These are phyloP conservation scores for Porphyrio hochstetteri DNA, from an alignment of 2,113 vertebrate genomes.

Conservation along the genomic window DNA sequence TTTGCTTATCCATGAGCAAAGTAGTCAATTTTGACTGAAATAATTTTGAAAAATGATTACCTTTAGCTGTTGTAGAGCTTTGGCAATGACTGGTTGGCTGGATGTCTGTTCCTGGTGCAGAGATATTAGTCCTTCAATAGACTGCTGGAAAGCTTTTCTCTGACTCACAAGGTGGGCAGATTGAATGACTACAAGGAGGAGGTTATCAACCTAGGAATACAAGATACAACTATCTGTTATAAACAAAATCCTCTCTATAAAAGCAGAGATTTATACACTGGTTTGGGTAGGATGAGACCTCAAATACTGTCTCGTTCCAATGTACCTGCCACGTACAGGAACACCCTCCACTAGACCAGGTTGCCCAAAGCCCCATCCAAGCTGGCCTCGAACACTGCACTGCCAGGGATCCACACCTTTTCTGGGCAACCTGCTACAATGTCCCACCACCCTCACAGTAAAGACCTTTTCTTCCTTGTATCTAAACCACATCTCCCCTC, in stretches of 20 bases:
- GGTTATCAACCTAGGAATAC: constrained; percentile 86
- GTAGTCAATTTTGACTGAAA: not conserved
- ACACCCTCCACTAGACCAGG: too few species aligned
- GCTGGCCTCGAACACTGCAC: too few species aligned
- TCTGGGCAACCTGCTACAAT: too few species aligned
- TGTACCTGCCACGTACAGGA: too few species aligned
- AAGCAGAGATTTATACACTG: not conserved
- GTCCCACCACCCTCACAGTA: too few species aligned
- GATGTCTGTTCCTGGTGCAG: constrained; percentile 94
- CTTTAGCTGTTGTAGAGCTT: constrained; percentile 94
- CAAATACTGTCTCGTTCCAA: too few species aligned
- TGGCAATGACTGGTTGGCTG: constrained; percentile 91
- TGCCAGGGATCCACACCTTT: too few species aligned
- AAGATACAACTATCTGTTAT: not conserved
- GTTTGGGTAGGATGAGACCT: too few species aligned
- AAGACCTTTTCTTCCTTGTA: too few species aligned
- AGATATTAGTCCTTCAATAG: constrained; percentile 86
- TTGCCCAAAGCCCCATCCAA: too few species aligned
- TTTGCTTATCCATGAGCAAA: not conserved
- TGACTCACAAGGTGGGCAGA: constrained; percentile 89
- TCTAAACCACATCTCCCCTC: too few species aligned
- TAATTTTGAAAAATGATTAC: constrained; percentile 50
- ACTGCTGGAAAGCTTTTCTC: constrained; percentile 92
- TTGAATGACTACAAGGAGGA: constrained; percentile 93
- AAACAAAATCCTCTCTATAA: not conserved